Conservation (phyloP, 37 sponge, comb jelly and placozoan species). For the Halisarca cf. caerulea region DNA sequence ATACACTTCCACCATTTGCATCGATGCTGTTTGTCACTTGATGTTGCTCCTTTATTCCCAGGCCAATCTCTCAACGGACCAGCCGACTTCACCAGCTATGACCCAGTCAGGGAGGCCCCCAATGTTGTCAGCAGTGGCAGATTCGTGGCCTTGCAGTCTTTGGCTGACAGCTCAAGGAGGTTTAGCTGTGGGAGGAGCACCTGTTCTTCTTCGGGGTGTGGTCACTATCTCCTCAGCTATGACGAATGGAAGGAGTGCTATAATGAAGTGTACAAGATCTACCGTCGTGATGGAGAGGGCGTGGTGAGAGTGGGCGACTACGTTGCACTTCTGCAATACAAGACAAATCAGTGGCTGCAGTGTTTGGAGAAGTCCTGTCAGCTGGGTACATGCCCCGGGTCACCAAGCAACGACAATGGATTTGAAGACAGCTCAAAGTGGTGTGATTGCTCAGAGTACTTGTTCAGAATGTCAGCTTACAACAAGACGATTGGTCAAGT, state of each 20-base stretch:
- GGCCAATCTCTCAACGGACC: neutral
- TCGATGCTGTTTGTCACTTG: too few species aligned
- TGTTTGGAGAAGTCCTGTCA: neutral
- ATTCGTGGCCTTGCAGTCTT: slow-evolving; percentile 7
- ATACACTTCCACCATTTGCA: too few species aligned
- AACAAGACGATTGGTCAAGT: slow-evolving; percentile 23
- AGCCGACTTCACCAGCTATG: neutral
- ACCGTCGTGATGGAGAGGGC: slow-evolving; percentile 14
- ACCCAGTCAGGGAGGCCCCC: slow-evolving; percentile 7
- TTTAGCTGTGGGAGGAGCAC: neutral
- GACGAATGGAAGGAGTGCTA: slow-evolving; percentile 19
- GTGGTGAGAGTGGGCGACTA: slow-evolving; percentile 13
- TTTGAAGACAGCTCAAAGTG: slow-evolving; percentile 6
- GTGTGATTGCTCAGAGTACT: slow-evolving; percentile 14
- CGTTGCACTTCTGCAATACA: slow-evolving; percentile 11
- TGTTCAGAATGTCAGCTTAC: slow-evolving; percentile 12
- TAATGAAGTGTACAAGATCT: slow-evolving; percentile 8
- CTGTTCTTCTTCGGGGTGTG: neutral
- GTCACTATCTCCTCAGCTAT: neutral
- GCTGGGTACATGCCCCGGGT: slow-evolving; percentile 14
- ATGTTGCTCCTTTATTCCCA: neutral
- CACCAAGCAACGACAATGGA: neutral
- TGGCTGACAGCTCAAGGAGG: neutral
- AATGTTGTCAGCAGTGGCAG: slow-evolving; percentile 11
- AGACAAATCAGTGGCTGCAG: slow-evolving; percentile 5